phyloP scores from a whole-genome alignment of 2,888 invertebrate species.

The Melieria picta region DNA sequence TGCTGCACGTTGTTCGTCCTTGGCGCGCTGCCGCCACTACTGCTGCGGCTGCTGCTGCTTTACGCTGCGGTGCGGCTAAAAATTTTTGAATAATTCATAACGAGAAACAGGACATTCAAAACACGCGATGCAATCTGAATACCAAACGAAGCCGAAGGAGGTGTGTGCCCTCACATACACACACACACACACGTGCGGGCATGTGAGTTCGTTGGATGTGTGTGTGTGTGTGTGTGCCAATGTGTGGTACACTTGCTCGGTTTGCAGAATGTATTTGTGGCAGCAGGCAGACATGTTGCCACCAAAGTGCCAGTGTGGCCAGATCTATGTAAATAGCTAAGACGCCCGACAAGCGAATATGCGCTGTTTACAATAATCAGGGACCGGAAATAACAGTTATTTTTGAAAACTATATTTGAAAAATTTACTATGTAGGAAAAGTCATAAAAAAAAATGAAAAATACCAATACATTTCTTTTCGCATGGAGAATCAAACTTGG shows the following conservation, averaged over 20 bases:
- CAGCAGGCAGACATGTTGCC: too few relatives aligned
- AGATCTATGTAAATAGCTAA: too few relatives aligned
- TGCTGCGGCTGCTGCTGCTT: constrained; percentile 46
- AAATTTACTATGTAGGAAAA: too few relatives aligned
- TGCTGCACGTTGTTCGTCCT: constrained; percentile 63
- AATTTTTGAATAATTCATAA: constrained; percentile 66
- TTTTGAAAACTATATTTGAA: too few relatives aligned
- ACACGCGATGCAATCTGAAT: constrained; percentile 66
- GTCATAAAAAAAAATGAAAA: too few relatives aligned
- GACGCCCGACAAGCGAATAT: too few relatives aligned
- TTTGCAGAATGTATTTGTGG: too few relatives aligned
- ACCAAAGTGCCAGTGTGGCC: too few relatives aligned
- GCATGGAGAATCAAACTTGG: too few relatives aligned
- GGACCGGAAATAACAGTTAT: too few relatives aligned
- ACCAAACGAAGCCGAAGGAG: constrained; percentile 47
- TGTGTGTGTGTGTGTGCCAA: constrained; percentile 10
- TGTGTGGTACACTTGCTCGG: neutral
- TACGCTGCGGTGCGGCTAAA: constrained; percentile 48
- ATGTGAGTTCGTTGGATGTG: constrained; percentile 33
- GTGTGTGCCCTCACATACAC: constrained; percentile 24
- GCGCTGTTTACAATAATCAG: too few relatives aligned
- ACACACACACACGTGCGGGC: constrained; percentile 13
- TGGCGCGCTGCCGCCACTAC: constrained; percentile 48
- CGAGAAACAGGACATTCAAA: constrained; percentile 65
- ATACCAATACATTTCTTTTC: too few relatives aligned